These are phyloP conservation scores for Illadopsis cleaveri DNA, from an alignment of 2,113 vertebrate species.

Conservation along the genomic window DNA sequence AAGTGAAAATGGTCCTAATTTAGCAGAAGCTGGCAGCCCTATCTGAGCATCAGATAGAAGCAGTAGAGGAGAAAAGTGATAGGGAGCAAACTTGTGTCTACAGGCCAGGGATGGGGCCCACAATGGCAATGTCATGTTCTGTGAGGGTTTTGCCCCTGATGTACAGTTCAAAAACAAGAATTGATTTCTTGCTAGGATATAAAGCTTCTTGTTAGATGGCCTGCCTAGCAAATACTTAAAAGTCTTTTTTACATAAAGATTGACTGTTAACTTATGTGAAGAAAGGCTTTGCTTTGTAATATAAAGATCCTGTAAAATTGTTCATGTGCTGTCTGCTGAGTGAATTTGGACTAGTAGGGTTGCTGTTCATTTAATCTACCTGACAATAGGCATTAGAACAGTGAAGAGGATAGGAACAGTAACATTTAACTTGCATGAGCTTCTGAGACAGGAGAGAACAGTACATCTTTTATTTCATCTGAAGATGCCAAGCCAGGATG, in stretches of 20 bases:
- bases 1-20: neutral
- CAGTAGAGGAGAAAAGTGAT: neutral
- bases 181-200: neutral
- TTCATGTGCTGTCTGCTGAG: neutral
- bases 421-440: neutral
- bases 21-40: neutral
- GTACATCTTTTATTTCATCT: neutral
- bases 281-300: neutral
- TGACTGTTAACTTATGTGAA: neutral
- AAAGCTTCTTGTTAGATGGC: neutral
- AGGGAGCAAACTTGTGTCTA: neutral
- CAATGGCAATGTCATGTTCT: neutral
- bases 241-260: neutral
- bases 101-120: too few relatives aligned
- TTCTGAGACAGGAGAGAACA: neutral
- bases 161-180: neutral
- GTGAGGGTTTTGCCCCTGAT: neutral
- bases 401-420: neutral
- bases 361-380: neutral
- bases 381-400: neutral
- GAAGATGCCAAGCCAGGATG: neutral
- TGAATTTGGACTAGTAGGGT: neutral
- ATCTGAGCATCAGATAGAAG: neutral
- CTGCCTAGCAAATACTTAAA: neutral
- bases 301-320: neutral